phyloP scores from a whole-genome alignment of 2,113 vertebrate genomes.

The Leptosomus discolor region DNA sequence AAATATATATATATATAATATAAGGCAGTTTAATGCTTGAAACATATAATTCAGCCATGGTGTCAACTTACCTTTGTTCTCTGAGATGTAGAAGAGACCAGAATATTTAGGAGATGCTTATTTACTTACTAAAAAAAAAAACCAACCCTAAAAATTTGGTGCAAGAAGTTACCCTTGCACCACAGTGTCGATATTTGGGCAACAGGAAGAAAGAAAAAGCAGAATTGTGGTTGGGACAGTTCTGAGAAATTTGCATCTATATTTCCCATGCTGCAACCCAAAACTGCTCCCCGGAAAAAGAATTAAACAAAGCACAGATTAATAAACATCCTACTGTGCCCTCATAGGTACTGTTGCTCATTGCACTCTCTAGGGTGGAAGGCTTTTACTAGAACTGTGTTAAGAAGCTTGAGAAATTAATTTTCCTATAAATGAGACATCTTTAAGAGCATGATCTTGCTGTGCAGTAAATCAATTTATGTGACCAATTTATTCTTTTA shows the following conservation, averaged over 20 bases:
- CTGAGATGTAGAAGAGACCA: not conserved
- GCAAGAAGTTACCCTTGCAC: not conserved
- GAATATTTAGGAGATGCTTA: not conserved
- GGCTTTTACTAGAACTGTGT: conserved; percentile 69
- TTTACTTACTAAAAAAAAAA: not conserved
- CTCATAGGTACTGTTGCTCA: conserved; percentile 54
- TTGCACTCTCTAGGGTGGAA: conserved; percentile 42
- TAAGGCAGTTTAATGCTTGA: not conserved
- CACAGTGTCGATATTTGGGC: accelerated
- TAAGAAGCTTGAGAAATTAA: conserved; percentile 78
- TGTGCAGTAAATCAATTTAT: conserved; percentile 77
- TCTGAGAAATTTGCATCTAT: not conserved
- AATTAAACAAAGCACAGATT: not conserved
- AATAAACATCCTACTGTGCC: not conserved
- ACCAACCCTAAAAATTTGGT: accelerated
- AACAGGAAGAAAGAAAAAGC: not conserved
- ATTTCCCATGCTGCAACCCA: not conserved
- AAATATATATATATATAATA: too few relatives aligned
- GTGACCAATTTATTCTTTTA: conserved; percentile 71
- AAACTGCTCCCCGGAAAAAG: not conserved
- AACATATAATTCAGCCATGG: accelerated
- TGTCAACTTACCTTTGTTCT: not conserved
- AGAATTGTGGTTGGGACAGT: not conserved
- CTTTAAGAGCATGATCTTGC: conserved; percentile 74
- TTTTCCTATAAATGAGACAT: conserved; percentile 75